Conservation (phyloP, 2,797 vertebrate species). For the Squalus acanthias region DNA sequence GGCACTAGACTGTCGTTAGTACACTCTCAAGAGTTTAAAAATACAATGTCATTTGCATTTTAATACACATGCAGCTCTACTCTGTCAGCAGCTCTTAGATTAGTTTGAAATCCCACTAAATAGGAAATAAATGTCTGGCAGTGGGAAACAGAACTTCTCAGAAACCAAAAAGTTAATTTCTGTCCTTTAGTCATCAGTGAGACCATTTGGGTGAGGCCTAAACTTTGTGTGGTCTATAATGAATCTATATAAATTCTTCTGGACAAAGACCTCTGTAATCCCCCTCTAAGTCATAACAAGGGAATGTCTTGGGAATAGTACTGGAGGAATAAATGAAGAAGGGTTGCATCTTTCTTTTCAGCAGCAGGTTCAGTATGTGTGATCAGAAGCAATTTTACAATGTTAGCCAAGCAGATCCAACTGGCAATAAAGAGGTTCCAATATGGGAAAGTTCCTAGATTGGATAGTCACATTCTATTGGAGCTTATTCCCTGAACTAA, state of each 20-base stretch:
- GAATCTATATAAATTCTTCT: background rate
- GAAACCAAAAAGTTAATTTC: background rate
- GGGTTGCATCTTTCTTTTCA: background rate
- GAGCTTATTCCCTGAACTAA: background rate
- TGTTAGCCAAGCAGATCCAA: background rate
- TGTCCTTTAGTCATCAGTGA: background rate
- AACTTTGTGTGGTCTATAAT: background rate
- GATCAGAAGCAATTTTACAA: background rate
- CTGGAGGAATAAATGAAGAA: background rate
- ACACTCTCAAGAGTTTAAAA: background rate
- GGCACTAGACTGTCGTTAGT: background rate
- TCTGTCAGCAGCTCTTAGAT: background rate
- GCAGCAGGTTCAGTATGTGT: background rate
- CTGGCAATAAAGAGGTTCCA: background rate
- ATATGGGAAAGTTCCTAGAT: background rate
- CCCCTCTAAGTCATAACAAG: background rate
- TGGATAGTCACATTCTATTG: background rate
- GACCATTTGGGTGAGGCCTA: background rate
- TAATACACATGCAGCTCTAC: background rate
- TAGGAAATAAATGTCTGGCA: background rate
- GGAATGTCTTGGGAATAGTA: background rate
- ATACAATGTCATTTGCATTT: background rate
- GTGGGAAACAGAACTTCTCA: background rate
- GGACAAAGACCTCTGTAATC: background rate
- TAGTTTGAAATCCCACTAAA: background rate